Conservation (phyloP, 1,140 invertebrate species). For the Papilio xuthus region DNA sequence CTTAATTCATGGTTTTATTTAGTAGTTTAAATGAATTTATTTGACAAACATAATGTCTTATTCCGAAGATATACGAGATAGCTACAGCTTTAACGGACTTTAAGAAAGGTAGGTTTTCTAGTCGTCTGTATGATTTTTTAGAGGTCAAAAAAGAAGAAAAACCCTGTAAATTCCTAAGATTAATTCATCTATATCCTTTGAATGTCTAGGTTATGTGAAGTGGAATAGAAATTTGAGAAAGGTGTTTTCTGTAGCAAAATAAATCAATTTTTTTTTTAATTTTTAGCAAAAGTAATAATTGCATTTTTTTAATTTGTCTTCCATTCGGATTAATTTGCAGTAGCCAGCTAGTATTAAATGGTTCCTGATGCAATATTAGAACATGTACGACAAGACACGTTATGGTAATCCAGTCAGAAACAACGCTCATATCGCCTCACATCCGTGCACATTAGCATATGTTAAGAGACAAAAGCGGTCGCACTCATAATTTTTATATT, state of each 20-base stretch:
- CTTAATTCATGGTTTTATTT: background rate
- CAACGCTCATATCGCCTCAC: conserved; percentile 41
- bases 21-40: background rate
- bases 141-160: no score
- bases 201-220: no score
- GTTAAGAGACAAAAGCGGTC: conserved; percentile 67
- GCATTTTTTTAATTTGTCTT: background rate
- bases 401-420: conserved; percentile 21
- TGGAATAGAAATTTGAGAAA: no score
- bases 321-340: background rate
- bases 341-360: background rate
- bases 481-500: conserved; percentile 79
- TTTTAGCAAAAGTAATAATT: no score
- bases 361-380: background rate
- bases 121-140: no score
- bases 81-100: background rate
- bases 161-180: no score
- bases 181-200: no score
- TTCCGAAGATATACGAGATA: background rate
- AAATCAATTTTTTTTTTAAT: no score
- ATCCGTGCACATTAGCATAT: conserved; percentile 69
- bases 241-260: no score
- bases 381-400: background rate
- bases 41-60: background rate
- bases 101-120: no score